A percentile compares a stretch with the other conserved stretches of the same genome.
These are phyloP conservation scores for Cantharis rustica DNA, from an alignment of 2,888 invertebrate species.

Conservation along the genomic window DNA sequence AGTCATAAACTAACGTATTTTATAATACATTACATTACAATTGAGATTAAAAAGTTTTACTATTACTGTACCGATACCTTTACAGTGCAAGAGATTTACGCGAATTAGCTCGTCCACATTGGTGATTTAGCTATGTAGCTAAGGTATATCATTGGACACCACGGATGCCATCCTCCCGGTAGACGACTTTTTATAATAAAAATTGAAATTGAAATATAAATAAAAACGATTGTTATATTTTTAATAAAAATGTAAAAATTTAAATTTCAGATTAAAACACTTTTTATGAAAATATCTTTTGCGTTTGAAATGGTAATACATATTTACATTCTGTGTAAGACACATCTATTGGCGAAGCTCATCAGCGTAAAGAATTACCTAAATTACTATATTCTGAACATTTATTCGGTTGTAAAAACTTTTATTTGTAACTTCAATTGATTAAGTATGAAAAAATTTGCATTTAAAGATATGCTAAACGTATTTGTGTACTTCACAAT, in stretches of 20 bases:
- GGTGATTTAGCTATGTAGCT: no score
- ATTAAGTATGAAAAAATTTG: neutral
- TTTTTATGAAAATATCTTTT: neutral
- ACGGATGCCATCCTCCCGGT: no score
- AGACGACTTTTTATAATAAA: no score
- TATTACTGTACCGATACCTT: no score
- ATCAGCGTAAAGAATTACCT: neutral
- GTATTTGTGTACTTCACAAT: neutral
- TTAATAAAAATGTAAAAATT: neutral
- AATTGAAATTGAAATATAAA: neutral
- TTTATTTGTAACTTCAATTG: neutral
- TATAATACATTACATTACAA: no score
- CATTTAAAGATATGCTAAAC: neutral
- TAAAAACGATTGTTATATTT: neutral
- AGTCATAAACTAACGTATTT: no score
- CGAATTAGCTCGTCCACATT: no score
- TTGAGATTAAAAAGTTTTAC: no score
- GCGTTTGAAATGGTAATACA: neutral
- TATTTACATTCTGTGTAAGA: neutral
- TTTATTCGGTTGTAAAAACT: neutral
- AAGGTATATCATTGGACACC: no score
- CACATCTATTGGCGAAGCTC: neutral
- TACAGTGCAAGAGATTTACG: no score
- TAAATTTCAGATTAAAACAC: neutral
- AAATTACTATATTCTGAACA: neutral